phyloP scores from a whole-genome alignment of 2,888 invertebrate genomes.

The Drosophila hamatofila region DNA sequence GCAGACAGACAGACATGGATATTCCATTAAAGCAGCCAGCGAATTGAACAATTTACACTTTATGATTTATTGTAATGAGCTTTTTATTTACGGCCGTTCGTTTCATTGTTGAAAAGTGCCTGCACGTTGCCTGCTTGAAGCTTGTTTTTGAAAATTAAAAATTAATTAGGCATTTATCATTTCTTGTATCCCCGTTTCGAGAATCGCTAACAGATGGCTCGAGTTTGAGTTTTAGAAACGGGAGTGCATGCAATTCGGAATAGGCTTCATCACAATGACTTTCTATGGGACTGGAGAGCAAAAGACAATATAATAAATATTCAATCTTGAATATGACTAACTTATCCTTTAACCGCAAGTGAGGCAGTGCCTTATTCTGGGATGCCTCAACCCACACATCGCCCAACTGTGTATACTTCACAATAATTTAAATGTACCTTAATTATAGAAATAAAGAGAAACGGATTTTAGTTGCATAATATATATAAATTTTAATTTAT shows the following conservation, averaged over 20 bases:
- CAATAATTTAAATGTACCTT: neutral
- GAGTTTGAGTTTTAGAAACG: neutral
- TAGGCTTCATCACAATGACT: neutral
- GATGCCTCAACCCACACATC: neutral
- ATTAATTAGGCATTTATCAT: conserved; percentile 80
- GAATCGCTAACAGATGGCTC: conserved; percentile 47
- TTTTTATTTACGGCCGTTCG: conserved; percentile 71
- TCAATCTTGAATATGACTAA: neutral
- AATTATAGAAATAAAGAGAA: neutral
- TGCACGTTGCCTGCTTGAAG: conserved; percentile 23
- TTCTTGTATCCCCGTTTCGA: conserved; percentile 22
- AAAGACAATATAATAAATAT: neutral
- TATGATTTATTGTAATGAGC: conserved; percentile 80
- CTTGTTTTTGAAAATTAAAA: conserved; percentile 74
- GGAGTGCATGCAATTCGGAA: neutral
- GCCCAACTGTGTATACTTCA: neutral
- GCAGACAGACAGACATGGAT: conserved; percentile 56
- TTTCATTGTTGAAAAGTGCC: conserved; percentile 38
- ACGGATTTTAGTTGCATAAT: neutral
- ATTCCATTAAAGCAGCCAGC: conserved; percentile 68
- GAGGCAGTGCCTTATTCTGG: neutral
- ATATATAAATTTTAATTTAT: too few species aligned
- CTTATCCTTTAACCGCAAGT: neutral
- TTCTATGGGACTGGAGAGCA: neutral
- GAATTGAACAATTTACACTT: conserved; percentile 77